A percentile compares a stretch with the other conserved stretches of the same genome.
Conservation (phyloP, 2,113 vertebrate species). For the Vulpes ferrilata region DNA sequence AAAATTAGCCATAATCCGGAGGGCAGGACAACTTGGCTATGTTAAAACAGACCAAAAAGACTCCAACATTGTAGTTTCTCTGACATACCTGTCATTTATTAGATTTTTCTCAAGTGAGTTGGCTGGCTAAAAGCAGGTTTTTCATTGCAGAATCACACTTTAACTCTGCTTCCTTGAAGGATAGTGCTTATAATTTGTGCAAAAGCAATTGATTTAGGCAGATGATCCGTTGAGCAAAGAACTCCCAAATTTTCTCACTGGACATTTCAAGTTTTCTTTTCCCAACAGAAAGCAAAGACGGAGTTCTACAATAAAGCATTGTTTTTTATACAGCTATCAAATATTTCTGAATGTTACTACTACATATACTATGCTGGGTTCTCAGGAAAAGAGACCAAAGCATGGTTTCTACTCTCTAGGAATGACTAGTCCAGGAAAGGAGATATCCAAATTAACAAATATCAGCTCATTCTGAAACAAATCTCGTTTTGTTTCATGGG, state of each 20-base stretch:
- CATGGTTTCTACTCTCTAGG: not conserved
- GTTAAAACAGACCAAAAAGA: not conserved
- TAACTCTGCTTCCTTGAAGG: not conserved
- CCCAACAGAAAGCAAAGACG: not conserved
- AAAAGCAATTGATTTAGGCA: not conserved
- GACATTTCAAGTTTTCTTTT: not conserved
- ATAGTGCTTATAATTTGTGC: not conserved
- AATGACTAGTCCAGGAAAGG: not conserved
- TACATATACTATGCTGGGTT: not conserved
- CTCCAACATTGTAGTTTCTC: not conserved
- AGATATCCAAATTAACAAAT: not conserved
- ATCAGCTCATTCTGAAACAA: not conserved
- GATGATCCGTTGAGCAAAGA: not conserved
- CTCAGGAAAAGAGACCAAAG: not conserved
- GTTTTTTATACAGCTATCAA: not conserved
- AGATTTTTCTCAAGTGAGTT: not conserved
- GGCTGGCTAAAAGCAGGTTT: not conserved
- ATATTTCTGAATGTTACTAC: not conserved
- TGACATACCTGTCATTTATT: not conserved
- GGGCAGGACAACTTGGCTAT: not conserved
- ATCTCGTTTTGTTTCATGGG: not conserved
- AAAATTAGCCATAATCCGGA: not conserved
- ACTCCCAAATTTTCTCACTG: not conserved
- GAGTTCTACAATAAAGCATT: not conserved
- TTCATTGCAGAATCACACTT: not conserved